Percentiles rank a stretch among this genome's conserved stretches.
Evolutionary conservation across 2,113 vertebrate species (phyloP).

Genomic region (Ornithorhynchus anatinus): DNA sequence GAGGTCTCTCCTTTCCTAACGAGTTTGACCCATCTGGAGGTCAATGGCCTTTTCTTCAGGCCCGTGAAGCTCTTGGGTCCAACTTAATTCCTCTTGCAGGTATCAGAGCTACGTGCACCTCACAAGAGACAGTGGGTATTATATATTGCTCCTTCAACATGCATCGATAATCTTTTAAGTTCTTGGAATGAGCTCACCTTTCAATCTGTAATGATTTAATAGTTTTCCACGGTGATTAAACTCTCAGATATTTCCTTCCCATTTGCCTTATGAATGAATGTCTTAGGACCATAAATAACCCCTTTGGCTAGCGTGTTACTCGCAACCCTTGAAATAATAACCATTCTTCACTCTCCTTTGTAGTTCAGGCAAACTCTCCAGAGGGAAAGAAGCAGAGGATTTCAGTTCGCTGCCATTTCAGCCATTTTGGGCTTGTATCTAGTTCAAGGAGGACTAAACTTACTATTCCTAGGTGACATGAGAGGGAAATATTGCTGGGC

Average conservation of each 20-base stretch:
- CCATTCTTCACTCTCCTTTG: background rate
- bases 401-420: background rate
- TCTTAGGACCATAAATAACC: background rate
- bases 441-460: background rate
- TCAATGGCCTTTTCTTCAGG: background rate
- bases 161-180: background rate
- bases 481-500: background rate
- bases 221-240: background rate
- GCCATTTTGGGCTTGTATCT: background rate
- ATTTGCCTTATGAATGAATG: too few species aligned
- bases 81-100: background rate
- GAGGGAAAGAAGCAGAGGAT: background rate
- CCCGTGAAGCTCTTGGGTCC: background rate
- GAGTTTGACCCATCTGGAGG: too few species aligned
- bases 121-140: background rate
- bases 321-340: background rate
- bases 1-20: too few species aligned
- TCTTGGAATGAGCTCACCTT: background rate
- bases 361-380: background rate
- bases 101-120: background rate
- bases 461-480: background rate
- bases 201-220: background rate
- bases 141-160: too few species aligned
- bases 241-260: background rate
- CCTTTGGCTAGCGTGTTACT: background rate